These are phyloP conservation scores for Solenopsis invicta DNA, from an alignment of 1,140 invertebrate genomes.

Conservation along the genomic window DNA sequence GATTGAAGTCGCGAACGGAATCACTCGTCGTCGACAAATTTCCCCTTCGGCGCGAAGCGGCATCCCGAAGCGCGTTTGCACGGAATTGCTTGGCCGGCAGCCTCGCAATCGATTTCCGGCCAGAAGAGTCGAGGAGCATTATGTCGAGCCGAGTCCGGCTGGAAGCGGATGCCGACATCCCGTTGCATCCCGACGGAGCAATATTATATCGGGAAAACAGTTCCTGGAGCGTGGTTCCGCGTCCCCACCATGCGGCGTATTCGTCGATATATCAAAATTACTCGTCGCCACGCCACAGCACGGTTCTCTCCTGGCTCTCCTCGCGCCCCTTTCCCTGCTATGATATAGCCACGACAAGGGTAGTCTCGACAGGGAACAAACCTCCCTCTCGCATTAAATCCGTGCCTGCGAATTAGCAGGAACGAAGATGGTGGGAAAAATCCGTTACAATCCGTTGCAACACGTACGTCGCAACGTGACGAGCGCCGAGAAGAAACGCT, in stretches of 20 bases:
- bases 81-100: constrained; percentile 55
- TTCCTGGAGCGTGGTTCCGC: constrained; percentile 26
- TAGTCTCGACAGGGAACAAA: constrained; percentile 6
- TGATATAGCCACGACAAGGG: background rate
- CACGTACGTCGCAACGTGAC: constrained; percentile 4
- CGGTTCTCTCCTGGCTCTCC: background rate
- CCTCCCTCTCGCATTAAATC: constrained; percentile 43
- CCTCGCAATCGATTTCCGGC: constrained; percentile 70
- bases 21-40: constrained; percentile 46
- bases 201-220: constrained; percentile 76
- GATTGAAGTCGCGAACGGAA: constrained; percentile 42
- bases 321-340: constrained; percentile 30
- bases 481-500: background rate
- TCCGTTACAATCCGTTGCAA: background rate
- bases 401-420: constrained; percentile 24
- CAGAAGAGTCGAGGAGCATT: constrained; percentile 59
- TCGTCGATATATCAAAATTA: constrained; percentile 82
- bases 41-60: constrained; percentile 24
- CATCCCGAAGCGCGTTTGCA: constrained; percentile 16
- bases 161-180: constrained; percentile 22
- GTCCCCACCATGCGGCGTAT: constrained; percentile 2
- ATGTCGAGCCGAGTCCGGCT: constrained; percentile 62
- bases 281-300: constrained; percentile 68
- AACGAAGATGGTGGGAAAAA: constrained; percentile 25
- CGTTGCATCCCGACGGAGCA: constrained; percentile 64